Base-by-base conservation (phyloP, 2,113 vertebrate species). In the Pelobates fuscus region DNA sequence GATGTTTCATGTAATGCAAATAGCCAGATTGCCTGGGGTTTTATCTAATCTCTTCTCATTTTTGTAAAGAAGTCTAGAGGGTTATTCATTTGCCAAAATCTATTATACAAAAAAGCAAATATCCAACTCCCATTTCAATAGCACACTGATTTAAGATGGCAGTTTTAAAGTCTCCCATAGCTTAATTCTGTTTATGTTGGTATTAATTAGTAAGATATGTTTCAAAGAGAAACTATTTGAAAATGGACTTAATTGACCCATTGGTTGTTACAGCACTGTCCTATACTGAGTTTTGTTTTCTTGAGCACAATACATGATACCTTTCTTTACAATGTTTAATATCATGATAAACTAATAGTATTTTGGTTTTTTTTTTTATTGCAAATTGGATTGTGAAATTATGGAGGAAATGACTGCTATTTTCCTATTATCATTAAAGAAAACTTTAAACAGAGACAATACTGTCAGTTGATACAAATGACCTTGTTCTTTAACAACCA, bases 21-120 rank as follows among this genome's bases (percentile, higher is more conserved):
- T 29, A 66, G 52, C 62, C 62, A 66, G 62, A 66, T 44, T 66
- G 71, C 71, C 71, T 58, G 49, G 55, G 71, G 71, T 66, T 74
- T 74, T n/a, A 57, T 58, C 71, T 44, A 74, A 49, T 74, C 71
- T 66, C 62, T 57, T 74, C 62, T 6, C 37, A 74, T 74, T 74
- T 30, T 62, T 25, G 26, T 74, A 58, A 74, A 54, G 41, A 23
- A 66, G 71, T 62, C 71, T 27, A 66, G 15, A 73, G 71, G 61
- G 71, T 66, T 66, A 44, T 74, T 43, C 43, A 44, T 74, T 74
- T 74, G 71, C 71, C 71, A 74, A 74, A 66, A 57, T 37, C 62
- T 66, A 66, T 74, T 74, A 74, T 44, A 64, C 14, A 66, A 44
- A 58, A 55, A 21, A 59, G 71, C 32, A 66, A 66, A 44, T 43